Conservation (phyloP, 2,797 vertebrate genomes). For the Coendou prehensilis region DNA sequence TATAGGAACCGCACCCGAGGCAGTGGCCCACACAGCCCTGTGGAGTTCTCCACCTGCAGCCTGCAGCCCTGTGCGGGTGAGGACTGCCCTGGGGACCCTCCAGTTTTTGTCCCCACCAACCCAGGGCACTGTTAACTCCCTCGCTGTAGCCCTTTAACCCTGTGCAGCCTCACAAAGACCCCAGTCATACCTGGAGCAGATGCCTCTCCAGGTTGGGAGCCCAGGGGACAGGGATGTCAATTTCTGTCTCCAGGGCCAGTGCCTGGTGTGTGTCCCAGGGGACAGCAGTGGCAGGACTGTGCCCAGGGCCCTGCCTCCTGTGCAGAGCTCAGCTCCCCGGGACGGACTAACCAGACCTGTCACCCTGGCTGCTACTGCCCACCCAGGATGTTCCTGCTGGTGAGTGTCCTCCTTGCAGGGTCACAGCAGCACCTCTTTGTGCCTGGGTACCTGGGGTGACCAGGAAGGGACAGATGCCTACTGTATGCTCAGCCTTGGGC, state of each 20-base stretch:
- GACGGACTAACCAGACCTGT: slow-evolving; percentile 85
- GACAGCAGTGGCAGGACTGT: slow-evolving; percentile 91
- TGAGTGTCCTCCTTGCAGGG: slow-evolving; percentile 73
- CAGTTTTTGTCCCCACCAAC: not conserved
- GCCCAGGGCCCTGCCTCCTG: slow-evolving; percentile 89
- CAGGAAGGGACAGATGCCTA: not conserved
- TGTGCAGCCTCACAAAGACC: not conserved
- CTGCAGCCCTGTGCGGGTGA: slow-evolving; percentile 92
- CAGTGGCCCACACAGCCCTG: slow-evolving; percentile 86
- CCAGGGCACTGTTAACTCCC: not conserved
- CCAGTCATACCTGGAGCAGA: not conserved
- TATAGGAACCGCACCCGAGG: slow-evolving; percentile 92
- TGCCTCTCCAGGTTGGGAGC: not conserved
- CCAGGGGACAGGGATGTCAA: not conserved
- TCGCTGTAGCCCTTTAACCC: not conserved
- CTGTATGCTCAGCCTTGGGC: not conserved
- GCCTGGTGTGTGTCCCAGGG: slow-evolving; percentile 87
- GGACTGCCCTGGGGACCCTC: not conserved
- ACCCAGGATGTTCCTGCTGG: slow-evolving; percentile 89
- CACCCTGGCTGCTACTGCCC: slow-evolving; percentile 93
- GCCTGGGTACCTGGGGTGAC: not conserved
- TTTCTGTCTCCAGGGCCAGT: slow-evolving; percentile 85
- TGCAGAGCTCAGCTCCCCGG: slow-evolving; percentile 87
- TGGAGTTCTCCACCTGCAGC: slow-evolving; percentile 93
- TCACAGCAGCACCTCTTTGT: no score